Percentiles rank a stretch among this genome's conserved stretches.
Conservation (phyloP, 37 sponge, comb jelly and placozoan species). For the Ianthella basta region DNA sequence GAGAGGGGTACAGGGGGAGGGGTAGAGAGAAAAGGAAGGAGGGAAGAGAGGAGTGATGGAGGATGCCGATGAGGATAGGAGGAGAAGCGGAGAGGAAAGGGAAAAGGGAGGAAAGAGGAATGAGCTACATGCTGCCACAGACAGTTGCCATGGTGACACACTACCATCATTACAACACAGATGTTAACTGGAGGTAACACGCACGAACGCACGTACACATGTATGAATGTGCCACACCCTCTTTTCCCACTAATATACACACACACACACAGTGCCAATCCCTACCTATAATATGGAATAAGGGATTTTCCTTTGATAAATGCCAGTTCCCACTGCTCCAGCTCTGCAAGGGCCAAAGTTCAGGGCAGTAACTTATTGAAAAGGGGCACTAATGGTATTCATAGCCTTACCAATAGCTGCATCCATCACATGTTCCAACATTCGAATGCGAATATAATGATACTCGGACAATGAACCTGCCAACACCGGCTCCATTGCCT, state of each 20-base stretch:
- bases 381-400: not conserved
- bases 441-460: conserved; percentile 25
- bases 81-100: no score
- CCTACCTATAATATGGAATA: conserved; percentile 37
- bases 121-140: no score
- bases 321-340: conserved; percentile 43
- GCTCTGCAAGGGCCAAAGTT: not conserved
- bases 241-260: no score
- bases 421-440: conserved; percentile 39
- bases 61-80: no score
- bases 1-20: no score
- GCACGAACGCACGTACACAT: no score
- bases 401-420: conserved; percentile 41
- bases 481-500: not conserved
- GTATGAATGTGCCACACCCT: no score
- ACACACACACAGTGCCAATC: no score
- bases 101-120: no score
- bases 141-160: no score
- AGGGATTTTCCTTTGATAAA: conserved; percentile 19
- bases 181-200: no score
- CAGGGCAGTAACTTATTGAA: not conserved
- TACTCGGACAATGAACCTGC: not conserved
- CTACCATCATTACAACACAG: no score
- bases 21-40: not conserved
- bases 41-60: not conserved